These are phyloP conservation scores for Adelosebastes latens DNA, from an alignment of 2,797 vertebrate genomes.

Conservation along the genomic window DNA sequence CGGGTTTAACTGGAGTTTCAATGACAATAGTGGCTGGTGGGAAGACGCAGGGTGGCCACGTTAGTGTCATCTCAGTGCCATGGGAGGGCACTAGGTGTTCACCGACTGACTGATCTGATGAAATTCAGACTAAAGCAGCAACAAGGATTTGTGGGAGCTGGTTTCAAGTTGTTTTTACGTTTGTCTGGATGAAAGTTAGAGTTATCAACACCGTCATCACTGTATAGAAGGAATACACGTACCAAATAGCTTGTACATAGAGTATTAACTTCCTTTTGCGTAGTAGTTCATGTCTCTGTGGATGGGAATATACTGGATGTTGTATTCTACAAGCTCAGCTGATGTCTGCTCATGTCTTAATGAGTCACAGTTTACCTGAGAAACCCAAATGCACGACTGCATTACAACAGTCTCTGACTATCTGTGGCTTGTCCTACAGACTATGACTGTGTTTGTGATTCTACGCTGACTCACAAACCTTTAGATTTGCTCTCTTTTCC, in stretches of 20 bases:
- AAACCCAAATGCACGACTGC: conserved; percentile 21
- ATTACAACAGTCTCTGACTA: conserved; percentile 1
- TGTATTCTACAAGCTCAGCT: neutral
- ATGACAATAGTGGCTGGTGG: conserved; percentile 37
- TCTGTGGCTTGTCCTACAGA: conserved; percentile 12
- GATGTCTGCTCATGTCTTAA: conserved; percentile 11
- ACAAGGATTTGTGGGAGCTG: neutral
- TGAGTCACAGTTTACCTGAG: conserved; percentile 18
- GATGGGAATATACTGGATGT: neutral
- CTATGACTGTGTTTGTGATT: conserved; percentile 1
- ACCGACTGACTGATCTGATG: conserved; percentile 27
- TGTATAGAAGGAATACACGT: neutral
- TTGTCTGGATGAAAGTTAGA: neutral
- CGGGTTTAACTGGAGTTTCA: conserved; percentile 32
- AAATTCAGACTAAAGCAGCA: conserved; percentile 9
- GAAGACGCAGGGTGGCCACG: conserved; percentile 29
- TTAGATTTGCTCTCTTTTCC: conserved; percentile 36
- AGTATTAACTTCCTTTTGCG: neutral
- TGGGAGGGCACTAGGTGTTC: conserved; percentile 61
- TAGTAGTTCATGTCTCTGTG: neutral
- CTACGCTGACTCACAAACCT: neutral
- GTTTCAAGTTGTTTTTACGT: conserved; percentile 1
- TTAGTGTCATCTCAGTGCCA: conserved; percentile 57
- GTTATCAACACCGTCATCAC: neutral
- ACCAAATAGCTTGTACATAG: neutral